Percentiles rank a stretch among this genome's conserved stretches.
phyloP scores from a whole-genome alignment of 2,797 vertebrate genomes.

The Coracias cyanogaster region DNA sequence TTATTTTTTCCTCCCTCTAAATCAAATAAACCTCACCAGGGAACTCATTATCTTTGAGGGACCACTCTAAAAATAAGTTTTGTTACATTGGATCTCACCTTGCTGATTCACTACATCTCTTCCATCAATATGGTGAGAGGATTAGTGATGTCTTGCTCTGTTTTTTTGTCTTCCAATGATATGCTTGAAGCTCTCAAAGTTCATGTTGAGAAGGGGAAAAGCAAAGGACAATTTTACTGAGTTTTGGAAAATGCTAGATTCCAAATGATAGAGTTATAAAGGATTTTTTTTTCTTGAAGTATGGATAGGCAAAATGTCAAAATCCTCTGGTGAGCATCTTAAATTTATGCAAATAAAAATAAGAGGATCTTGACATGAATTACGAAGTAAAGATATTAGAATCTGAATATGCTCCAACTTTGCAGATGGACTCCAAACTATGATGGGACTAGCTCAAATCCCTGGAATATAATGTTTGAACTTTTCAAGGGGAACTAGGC shows the following conservation, averaged over 20 bases:
- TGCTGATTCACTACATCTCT: neutral
- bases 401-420: neutral
- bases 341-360: neutral
- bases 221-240: neutral
- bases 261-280: neutral
- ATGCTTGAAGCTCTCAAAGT: neutral
- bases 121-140: neutral
- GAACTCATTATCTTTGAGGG: slow-evolving; percentile 70
- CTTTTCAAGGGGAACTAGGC: neutral
- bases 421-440: neutral
- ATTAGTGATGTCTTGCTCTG: neutral
- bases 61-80: slow-evolving; percentile 47
- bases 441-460: neutral
- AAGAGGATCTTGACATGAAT: neutral
- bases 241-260: neutral
- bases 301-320: neutral
- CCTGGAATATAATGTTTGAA: neutral
- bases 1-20: slow-evolving; percentile 54
- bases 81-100: neutral
- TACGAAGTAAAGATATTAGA: neutral
- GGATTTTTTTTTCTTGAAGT: neutral
- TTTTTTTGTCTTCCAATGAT: neutral
- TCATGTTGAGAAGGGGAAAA: neutral
- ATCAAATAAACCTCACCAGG: slow-evolving; percentile 15
- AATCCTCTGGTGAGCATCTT: neutral